A percentile compares a stretch with the other conserved stretches of the same genome.
Evolutionary conservation across 2,797 vertebrate genomes (phyloP).

Genomic region (Poeciliopsis turneri): DNA sequence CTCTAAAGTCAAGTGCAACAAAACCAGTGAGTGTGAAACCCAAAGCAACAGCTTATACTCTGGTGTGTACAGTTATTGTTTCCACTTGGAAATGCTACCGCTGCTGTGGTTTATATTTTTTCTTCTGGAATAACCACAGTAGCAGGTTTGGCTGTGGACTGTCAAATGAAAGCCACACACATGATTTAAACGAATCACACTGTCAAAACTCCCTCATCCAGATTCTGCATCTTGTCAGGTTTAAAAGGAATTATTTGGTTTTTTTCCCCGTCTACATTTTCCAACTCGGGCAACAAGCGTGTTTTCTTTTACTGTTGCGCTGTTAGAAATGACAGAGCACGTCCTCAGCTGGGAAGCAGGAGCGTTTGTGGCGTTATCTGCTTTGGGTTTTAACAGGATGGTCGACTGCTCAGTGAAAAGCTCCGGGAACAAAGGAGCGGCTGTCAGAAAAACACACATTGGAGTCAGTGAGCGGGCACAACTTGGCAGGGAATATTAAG

Average conservation of each 20-base stretch:
- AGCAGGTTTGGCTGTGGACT: constrained; percentile 36
- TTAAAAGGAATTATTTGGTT: neutral
- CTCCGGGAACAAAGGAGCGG: constrained; percentile 63
- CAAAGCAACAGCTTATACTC: neutral
- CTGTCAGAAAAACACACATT: constrained; percentile 52
- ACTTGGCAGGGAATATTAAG: constrained; percentile 42
- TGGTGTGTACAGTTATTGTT: constrained; percentile 21
- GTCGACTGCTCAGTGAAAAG: constrained; percentile 53
- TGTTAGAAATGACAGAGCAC: constrained; percentile 45
- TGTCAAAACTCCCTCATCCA: constrained; percentile 55
- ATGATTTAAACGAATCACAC: constrained; percentile 59
- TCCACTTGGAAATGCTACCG: constrained; percentile 18
- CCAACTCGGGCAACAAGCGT: constrained; percentile 30
- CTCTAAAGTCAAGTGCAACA: constrained; percentile 82
- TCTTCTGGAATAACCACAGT: constrained; percentile 32
- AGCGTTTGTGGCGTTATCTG: constrained; percentile 61
- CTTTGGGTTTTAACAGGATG: constrained; percentile 58
- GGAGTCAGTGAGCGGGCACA: constrained; percentile 12
- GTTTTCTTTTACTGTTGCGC: constrained; percentile 35
- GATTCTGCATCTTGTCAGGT: constrained; percentile 26
- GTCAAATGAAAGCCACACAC: constrained; percentile 7
- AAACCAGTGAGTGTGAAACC: constrained; percentile 78
- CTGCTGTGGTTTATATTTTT: constrained; percentile 7
- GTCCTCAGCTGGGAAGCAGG: constrained; percentile 56
- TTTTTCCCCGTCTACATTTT: constrained; percentile 54